Percentiles rank a stretch among this genome's conserved stretches.
These are phyloP conservation scores for Megalops atlanticus DNA, from an alignment of 2,113 vertebrate species.

Conservation along the genomic window DNA sequence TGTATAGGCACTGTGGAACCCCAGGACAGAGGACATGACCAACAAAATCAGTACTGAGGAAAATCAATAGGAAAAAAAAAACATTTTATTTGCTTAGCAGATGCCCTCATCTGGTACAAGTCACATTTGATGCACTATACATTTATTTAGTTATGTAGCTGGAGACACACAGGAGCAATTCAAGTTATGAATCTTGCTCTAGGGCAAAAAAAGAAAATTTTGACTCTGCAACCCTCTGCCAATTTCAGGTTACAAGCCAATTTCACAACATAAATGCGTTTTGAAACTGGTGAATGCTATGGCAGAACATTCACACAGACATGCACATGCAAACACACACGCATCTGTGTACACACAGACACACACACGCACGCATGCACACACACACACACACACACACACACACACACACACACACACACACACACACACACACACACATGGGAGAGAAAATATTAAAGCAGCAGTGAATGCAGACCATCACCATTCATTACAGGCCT, in stretches of 20 bases:
- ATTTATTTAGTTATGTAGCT: too few species aligned
- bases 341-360: neutral
- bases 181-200: neutral
- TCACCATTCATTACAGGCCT: too few species aligned
- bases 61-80: conserved; percentile 20
- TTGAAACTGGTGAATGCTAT: neutral
- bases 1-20: conserved; percentile 82
- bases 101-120: conserved; percentile 8
- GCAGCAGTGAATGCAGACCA: neutral
- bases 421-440: neutral
- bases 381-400: neutral
- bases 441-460: neutral
- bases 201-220: too few species aligned
- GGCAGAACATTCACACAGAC: too few species aligned
- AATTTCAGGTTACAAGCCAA: too few species aligned
- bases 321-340: too few species aligned
- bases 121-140: neutral
- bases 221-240: too few species aligned
- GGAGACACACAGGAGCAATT: neutral
- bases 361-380: neutral
- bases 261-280: too few species aligned
- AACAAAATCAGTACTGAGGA: conserved; percentile 9
- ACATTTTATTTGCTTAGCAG: neutral
- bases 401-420: neutral
- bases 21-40: conserved; percentile 31